Evolutionary conservation across 2,113 vertebrate species (phyloP), one percentile per base, ranked within the genome.

Genomic region (Coregonus clupeaformis): DNA sequence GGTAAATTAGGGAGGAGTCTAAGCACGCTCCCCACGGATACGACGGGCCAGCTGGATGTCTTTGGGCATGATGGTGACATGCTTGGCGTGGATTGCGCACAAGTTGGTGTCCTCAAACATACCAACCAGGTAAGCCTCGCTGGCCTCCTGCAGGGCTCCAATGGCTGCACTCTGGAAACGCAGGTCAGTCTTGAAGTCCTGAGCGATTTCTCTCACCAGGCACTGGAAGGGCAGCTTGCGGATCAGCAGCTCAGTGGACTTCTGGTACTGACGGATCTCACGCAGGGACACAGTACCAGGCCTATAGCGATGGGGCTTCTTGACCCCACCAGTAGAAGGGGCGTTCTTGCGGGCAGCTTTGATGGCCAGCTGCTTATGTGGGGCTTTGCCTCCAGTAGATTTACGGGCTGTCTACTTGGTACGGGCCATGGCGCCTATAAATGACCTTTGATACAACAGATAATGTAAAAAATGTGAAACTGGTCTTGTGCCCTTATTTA

Each of bases 371-470:
- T 96, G 95, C 79, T 96, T 96, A 85, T 95, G 94, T 7, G 95
- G 96, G 1, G 96, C 96, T 75, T 97, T 97, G 3, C 95, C 95
- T 78, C 96, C 96, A 9, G 96, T 96, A 1, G 95, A 96, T 29
- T 96, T 96, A 91, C 95, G 94, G 71, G 95, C 94, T 2, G 95
- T 96, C 87, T 96, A 95, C 92, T 96, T 96, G 67, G 95, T 96
- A 91, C 95, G 95, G 72, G 95, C 95, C 95, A 96, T 96, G 59
- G 32, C 85, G 83, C 64, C 81, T 86, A 25, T 68, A 52, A 79
- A 63, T 73, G 91, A 82, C 89, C 88, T 90, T n/a, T n/a, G n/a
- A n/a, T n/a, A n/a, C n/a, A n/a, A n/a, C n/a, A n/a, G n/a, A n/a
- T n/a, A n/a, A n/a, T n/a, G n/a, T n/a, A n/a, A n/a, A n/a, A n/a